These are phyloP conservation scores for Alethe diademata DNA, from an alignment of 2,113 vertebrate species.

Conservation along the genomic window DNA sequence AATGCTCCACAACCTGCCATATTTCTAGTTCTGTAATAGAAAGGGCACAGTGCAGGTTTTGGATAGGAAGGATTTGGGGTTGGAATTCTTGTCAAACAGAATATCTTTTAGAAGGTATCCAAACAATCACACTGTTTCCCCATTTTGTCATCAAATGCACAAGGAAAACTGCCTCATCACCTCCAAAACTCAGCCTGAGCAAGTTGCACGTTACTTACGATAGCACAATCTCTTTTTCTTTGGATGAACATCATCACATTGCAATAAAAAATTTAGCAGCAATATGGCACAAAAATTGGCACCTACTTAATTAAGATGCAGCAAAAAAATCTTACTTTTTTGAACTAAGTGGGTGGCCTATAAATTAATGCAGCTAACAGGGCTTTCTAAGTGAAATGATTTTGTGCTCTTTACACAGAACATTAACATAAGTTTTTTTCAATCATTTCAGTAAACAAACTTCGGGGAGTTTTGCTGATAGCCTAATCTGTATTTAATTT, in stretches of 20 bases:
- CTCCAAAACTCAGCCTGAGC: background rate
- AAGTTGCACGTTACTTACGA: background rate
- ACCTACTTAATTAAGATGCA: background rate
- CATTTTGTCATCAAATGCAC: background rate
- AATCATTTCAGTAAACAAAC: background rate
- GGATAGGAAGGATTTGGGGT: background rate
- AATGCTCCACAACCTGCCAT: background rate
- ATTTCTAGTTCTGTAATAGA: background rate
- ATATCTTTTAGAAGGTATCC: background rate
- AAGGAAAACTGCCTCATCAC: background rate
- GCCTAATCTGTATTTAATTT: constrained; percentile 1
- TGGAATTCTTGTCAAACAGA: background rate
- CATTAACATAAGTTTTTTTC: background rate
- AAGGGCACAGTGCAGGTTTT: background rate
- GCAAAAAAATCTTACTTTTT: background rate
- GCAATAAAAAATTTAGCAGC: background rate
- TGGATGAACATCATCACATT: background rate
- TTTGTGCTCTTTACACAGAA: background rate
- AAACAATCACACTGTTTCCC: background rate
- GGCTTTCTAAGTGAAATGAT: background rate
- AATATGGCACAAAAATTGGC: background rate
- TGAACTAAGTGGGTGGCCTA: background rate
- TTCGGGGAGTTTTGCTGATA: background rate
- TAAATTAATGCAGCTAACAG: background rate
- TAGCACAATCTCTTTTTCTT: background rate